These are phyloP conservation scores for Spodoptera exigua DNA, from an alignment of 2,888 invertebrate species.

Conservation along the genomic window DNA sequence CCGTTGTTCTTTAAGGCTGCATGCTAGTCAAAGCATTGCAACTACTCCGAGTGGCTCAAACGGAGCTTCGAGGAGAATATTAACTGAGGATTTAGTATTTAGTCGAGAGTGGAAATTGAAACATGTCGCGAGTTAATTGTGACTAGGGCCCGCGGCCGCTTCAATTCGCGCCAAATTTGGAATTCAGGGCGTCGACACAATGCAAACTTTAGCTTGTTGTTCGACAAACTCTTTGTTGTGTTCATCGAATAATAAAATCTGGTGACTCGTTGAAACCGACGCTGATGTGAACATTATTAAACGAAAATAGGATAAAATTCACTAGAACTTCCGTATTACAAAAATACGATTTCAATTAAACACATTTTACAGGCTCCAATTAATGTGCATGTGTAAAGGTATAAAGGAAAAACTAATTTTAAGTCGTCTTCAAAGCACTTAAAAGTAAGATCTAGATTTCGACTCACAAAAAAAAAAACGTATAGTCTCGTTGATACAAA, in stretches of 20 bases:
- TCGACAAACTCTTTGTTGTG: constrained; percentile 58
- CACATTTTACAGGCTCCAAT: too few species aligned
- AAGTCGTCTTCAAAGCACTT: too few species aligned
- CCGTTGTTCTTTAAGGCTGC: constrained; percentile 56
- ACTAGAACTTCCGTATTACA: too few species aligned
- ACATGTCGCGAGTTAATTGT: constrained; percentile 85
- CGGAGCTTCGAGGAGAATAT: constrained; percentile 69
- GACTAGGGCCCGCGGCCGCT: constrained; percentile 69
- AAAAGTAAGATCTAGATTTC: too few species aligned
- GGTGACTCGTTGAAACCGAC: constrained; percentile 23
- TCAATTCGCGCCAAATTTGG: constrained; percentile 65
- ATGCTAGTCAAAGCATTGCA: constrained; percentile 60
- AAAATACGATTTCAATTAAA: too few species aligned
- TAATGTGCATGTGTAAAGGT: too few species aligned
- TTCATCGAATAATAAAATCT: constrained; percentile 50
- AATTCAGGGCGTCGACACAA: constrained; percentile 59
- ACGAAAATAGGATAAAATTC: too few species aligned
- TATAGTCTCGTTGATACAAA: too few species aligned
- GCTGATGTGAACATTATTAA: constrained; percentile 22
- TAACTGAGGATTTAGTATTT: constrained; percentile 73
- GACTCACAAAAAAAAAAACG: too few species aligned
- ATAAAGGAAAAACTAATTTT: too few species aligned
- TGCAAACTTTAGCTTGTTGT: constrained; percentile 58
- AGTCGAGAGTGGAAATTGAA: constrained; percentile 81
- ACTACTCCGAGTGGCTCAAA: constrained; percentile 62